Evolutionary conservation across 2,113 vertebrate species (phyloP).

Genomic region (Heliornis fulica): DNA sequence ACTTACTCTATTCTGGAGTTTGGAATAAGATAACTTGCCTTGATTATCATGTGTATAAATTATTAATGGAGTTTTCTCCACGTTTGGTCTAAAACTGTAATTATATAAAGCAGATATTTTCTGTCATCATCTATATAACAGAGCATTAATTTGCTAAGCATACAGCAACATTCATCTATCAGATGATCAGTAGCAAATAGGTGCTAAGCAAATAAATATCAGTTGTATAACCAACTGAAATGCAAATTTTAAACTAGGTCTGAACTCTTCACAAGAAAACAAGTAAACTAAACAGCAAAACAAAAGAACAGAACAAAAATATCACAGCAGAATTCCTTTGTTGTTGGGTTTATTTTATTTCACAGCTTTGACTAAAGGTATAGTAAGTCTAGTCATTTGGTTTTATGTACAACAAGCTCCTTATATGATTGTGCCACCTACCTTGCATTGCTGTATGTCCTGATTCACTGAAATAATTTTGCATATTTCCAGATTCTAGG

Average conservation of each 20-base stretch:
- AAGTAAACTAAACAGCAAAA: neutral
- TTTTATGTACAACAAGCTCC: neutral
- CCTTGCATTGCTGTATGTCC: neutral
- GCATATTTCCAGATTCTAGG: neutral
- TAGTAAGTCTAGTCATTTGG: neutral
- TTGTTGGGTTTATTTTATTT: neutral
- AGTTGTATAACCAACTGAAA: neutral
- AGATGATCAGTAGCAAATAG: neutral
- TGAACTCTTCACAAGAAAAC: neutral
- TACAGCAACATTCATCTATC: neutral
- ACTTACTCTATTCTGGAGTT: neutral
- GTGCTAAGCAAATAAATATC: neutral
- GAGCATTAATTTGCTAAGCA: neutral
- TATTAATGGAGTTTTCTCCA: neutral
- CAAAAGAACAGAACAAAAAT: neutral
- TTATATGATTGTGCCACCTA: neutral
- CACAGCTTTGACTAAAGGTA: neutral
- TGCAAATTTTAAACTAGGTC: neutral
- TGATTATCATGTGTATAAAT: constrained; percentile 2
- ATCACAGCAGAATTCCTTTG: neutral
- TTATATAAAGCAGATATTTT: constrained; percentile 17
- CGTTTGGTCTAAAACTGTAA: constrained; percentile 1
- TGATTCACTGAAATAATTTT: constrained; percentile 26
- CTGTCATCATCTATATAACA: neutral
- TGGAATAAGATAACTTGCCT: neutral